phyloP scores from a whole-genome alignment of 2,797 vertebrate genomes.

The Danio albolineatus region DNA sequence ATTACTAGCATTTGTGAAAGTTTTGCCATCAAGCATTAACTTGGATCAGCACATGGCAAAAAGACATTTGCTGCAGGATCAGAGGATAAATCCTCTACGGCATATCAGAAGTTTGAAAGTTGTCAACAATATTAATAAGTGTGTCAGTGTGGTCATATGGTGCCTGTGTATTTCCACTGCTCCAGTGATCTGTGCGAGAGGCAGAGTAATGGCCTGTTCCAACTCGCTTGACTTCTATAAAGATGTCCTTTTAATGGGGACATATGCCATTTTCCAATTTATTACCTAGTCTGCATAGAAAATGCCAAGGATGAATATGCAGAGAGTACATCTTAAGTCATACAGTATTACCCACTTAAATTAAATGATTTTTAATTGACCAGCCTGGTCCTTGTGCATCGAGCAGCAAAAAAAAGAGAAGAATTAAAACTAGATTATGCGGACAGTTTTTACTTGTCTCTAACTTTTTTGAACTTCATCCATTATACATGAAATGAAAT shows the following conservation, averaged over 20 bases:
- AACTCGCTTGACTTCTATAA: conserved; percentile 56
- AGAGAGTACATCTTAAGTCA: conserved; percentile 43
- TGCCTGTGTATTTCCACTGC: conserved; percentile 65
- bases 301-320: conserved; percentile 36
- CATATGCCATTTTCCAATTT: conserved; percentile 55
- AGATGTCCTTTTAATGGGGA: conserved; percentile 60
- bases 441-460: background rate
- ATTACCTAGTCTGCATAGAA: conserved; percentile 42
- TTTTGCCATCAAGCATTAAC: conserved; percentile 1
- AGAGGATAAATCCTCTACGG: conserved; percentile 24
- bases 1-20: conserved; percentile 1
- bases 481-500: background rate
- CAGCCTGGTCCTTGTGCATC: conserved; percentile 22
- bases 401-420: conserved; percentile 33
- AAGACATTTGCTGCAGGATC: conserved; percentile 27
- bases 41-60: background rate
- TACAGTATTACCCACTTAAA: conserved; percentile 50
- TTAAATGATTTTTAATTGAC: conserved; percentile 50
- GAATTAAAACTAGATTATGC: background rate
- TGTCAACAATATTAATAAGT: conserved; percentile 69
- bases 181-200: conserved; percentile 68
- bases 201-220: conserved; percentile 66
- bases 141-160: conserved; percentile 69
- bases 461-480: background rate
- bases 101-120: conserved; percentile 57